Conservation (phyloP, 2,797 vertebrate species). For the Pteropus rufus region DNA sequence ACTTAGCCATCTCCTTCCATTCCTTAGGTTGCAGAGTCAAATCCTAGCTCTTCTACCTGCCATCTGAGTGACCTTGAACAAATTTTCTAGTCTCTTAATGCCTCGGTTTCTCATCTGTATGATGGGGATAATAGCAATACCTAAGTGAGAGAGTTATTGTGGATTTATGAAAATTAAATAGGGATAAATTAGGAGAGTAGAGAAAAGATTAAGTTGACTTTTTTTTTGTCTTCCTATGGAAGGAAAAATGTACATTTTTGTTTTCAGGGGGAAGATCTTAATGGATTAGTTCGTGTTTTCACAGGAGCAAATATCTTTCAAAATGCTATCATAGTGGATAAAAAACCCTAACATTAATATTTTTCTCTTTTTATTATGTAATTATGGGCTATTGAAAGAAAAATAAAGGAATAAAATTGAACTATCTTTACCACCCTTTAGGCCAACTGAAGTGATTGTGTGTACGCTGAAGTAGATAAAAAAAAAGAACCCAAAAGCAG, state of each 20-base stretch:
- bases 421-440: neutral
- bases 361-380: neutral
- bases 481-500: neutral
- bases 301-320: neutral
- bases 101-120: neutral
- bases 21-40: neutral
- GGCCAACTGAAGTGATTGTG: neutral
- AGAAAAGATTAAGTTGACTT: neutral
- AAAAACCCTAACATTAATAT: neutral
- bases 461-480: neutral
- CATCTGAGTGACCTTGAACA: neutral
- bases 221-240: neutral
- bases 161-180: neutral
- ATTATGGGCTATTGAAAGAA: neutral
- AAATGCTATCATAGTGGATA: neutral
- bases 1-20: neutral
- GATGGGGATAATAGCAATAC: neutral
- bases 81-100: neutral
- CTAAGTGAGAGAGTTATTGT: neutral
- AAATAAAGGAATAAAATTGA: neutral
- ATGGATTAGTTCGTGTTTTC: neutral
- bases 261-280: neutral
- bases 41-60: neutral
- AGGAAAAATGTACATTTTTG: neutral
- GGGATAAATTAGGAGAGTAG: neutral